Percentiles rank a stretch among this genome's conserved stretches.
Evolutionary conservation across 2,113 vertebrate genomes (phyloP).

Genomic region (Scopus umbretta): DNA sequence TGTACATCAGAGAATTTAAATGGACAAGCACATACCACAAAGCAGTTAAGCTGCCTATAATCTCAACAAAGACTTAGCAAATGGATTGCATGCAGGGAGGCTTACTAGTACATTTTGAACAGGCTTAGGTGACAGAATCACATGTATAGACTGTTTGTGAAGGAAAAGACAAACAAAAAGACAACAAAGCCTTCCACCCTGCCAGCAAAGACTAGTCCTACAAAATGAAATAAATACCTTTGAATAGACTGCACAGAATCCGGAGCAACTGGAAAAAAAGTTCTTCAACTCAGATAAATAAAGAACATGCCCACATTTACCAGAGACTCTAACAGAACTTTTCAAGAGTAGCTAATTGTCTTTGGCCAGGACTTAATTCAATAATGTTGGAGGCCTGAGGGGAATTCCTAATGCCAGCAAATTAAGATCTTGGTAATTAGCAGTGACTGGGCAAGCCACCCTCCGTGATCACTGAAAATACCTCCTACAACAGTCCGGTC

Average conservation of each 20-base stretch:
- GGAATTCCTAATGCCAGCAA: constrained; percentile 1
- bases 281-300: not conserved
- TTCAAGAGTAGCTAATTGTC: constrained; percentile 22
- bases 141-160: not conserved
- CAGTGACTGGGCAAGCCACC: constrained; percentile 26
- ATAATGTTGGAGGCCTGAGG: not conserved
- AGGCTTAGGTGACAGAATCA: not conserved
- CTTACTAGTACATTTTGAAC: not conserved
- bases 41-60: not conserved
- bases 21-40: not conserved
- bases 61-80: not conserved
- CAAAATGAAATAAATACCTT: not conserved
- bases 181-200: not conserved
- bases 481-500: not conserved
- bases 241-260: not conserved
- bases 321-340: not conserved
- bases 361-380: constrained; percentile 26
- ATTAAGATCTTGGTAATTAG: constrained; percentile 54
- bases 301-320: not conserved
- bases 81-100: not conserved
- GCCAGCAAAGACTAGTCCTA: not conserved
- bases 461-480: not conserved
- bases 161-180: not conserved
- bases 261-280: not conserved
- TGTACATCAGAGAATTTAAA: not conserved